These are phyloP conservation scores for Schizopygopsis malacanthus DNA, from an alignment of 2,797 vertebrate species.

Conservation along the genomic window DNA sequence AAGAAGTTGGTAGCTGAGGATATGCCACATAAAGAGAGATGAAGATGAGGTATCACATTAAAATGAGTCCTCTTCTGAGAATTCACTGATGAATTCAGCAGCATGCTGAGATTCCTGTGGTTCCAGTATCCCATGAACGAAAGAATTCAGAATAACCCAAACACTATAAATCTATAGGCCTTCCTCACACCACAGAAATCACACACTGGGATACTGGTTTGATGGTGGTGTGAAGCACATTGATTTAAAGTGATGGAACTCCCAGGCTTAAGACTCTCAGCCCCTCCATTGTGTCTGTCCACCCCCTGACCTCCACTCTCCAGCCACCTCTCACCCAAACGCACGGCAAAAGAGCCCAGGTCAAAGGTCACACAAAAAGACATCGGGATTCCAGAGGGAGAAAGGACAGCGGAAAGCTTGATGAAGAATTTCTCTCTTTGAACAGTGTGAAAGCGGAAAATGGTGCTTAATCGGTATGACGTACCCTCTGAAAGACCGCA, in stretches of 20 bases:
- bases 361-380: conserved; percentile 54
- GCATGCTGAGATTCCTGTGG: conserved; percentile 12
- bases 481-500: conserved; percentile 8
- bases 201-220: conserved; percentile 4
- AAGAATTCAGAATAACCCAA: conserved; percentile 17
- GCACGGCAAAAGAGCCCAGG: conserved; percentile 39
- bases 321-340: conserved; percentile 56
- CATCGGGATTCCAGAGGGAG: conserved; percentile 14
- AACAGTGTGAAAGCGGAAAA: conserved; percentile 32
- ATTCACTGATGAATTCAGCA: conserved; percentile 21
- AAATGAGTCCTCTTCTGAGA: conserved; percentile 6
- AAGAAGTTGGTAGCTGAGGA: conserved; percentile 3
- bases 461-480: conserved; percentile 19
- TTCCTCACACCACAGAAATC: not conserved
- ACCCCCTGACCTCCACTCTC: conserved; percentile 57
- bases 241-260: conserved; percentile 57
- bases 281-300: conserved; percentile 49
- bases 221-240: conserved; percentile 8
- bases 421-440: conserved; percentile 37
- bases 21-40: not conserved
- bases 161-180: conserved; percentile 7
- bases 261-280: conserved; percentile 40
- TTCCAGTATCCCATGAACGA: not conserved
- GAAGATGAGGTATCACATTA: not conserved
- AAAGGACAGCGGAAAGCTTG: conserved; percentile 29